Percentiles rank a stretch among this genome's conserved stretches.
phyloP scores from a whole-genome alignment of 1,140 invertebrate species.

The Penaeus chinensis region DNA sequence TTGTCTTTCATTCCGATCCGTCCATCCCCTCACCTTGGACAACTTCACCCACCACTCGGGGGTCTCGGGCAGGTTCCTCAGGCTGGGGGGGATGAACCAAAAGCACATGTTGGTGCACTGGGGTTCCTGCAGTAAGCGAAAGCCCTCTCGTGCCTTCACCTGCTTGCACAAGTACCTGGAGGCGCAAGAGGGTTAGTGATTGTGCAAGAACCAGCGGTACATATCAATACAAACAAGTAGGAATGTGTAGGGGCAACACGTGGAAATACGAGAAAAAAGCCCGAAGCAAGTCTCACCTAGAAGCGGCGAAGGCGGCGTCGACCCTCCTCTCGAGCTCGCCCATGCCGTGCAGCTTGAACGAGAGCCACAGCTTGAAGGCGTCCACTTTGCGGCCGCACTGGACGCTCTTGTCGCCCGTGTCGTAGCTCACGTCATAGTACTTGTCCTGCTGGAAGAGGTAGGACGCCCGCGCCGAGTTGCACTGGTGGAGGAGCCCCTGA shows the following conservation, averaged over 20 bases:
- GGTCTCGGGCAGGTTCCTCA: conserved; percentile 75
- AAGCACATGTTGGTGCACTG: conserved; percentile 91
- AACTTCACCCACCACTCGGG: conserved; percentile 78
- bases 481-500: conserved; percentile 75
- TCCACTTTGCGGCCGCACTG: conserved; percentile 95
- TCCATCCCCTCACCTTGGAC: conserved; percentile 62
- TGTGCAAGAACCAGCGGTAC: not conserved
- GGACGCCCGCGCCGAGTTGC: conserved; percentile 82
- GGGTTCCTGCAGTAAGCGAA: conserved; percentile 68
- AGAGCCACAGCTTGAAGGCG: conserved; percentile 92
- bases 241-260: not conserved
- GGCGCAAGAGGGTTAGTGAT: not conserved
- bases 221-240: conserved; percentile 24
- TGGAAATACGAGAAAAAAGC: not conserved
- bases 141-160: conserved; percentile 63
- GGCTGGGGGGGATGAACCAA: conserved; percentile 87
- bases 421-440: conserved; percentile 89
- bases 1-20: no score
- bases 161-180: conserved; percentile 62
- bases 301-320: conserved; percentile 76
- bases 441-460: conserved; percentile 95
- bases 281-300: conserved; percentile 67
- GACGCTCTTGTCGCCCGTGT: conserved; percentile 92
- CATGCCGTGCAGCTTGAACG: conserved; percentile 84
- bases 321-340: conserved; percentile 72